These are phyloP conservation scores for Drosophila mimetica DNA, from an alignment of 2,888 invertebrate species.

Conservation along the genomic window DNA sequence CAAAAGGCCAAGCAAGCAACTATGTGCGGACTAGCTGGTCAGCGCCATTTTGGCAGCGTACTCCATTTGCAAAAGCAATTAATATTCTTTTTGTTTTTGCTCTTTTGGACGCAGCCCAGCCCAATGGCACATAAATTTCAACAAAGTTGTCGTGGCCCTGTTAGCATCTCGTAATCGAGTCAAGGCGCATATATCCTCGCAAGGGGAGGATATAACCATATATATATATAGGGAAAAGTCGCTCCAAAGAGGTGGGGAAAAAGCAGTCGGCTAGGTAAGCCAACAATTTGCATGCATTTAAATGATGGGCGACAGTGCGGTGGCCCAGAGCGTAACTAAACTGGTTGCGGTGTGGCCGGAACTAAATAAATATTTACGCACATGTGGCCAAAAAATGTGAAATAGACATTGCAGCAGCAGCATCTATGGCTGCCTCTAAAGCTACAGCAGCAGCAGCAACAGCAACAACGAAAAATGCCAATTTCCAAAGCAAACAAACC, in stretches of 20 bases:
- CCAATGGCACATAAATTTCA: constrained; percentile 75
- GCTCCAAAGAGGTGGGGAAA: neutral
- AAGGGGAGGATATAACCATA: neutral
- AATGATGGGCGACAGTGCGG: constrained; percentile 54
- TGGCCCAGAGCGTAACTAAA: constrained; percentile 35
- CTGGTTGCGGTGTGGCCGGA: constrained; percentile 52
- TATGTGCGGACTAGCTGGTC: constrained; percentile 35
- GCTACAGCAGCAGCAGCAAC: constrained; percentile 1
- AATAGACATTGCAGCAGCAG: constrained; percentile 46
- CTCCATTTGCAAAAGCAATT: constrained; percentile 81
- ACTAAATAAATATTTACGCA: constrained; percentile 79
- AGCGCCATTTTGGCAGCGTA: constrained; percentile 63
- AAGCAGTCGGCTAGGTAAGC: constrained; percentile 11
- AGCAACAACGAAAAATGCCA: constrained; percentile 52
- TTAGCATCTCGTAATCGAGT: constrained; percentile 60
- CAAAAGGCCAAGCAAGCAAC: constrained; percentile 67
- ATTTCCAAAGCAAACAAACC: constrained; percentile 71
- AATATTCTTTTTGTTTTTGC: constrained; percentile 60
- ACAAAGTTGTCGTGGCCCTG: constrained; percentile 50
- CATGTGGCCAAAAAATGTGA: constrained; percentile 69
- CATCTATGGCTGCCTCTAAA: neutral
- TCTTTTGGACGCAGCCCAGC: constrained; percentile 40
- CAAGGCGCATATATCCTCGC: constrained; percentile 13
- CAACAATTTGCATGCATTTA: constrained; percentile 71
- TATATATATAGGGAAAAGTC: too few relatives aligned